phyloP scores from a whole-genome alignment of 1,140 invertebrate species.

The Aphelenchoides fujianensis region DNA sequence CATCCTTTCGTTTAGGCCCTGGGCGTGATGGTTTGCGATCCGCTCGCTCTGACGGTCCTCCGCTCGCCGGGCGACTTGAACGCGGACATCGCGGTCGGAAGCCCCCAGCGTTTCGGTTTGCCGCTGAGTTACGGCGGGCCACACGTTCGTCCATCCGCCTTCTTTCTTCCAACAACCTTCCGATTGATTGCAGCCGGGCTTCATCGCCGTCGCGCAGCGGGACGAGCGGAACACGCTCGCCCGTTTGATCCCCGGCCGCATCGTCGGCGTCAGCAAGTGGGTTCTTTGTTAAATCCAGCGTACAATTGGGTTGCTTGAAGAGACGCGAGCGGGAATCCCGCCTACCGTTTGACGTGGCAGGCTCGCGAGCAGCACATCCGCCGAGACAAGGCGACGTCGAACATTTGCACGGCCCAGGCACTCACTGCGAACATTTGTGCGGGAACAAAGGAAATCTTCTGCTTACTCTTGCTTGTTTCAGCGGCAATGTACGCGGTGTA shows the following conservation, averaged over 20 bases:
- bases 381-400: slow-evolving; percentile 94
- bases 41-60: slow-evolving; percentile 50
- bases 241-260: slow-evolving; percentile 89
- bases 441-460: too few relatives aligned
- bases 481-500: slow-evolving; percentile 92
- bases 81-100: slow-evolving; percentile 88
- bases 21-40: slow-evolving; percentile 53
- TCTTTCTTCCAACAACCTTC: too few relatives aligned
- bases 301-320: slow-evolving; percentile 65
- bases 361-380: slow-evolving; percentile 97
- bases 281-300: background rate
- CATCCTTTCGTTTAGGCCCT: slow-evolving; percentile 51
- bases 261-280: slow-evolving; percentile 84
- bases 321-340: slow-evolving; percentile 81
- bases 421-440: slow-evolving; percentile 85
- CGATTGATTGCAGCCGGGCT: slow-evolving; percentile 81
- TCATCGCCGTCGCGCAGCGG: slow-evolving; percentile 71
- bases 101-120: slow-evolving; percentile 87
- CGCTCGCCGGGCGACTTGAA: slow-evolving; percentile 83
- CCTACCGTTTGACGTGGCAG: slow-evolving; percentile 88
- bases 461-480: too few relatives aligned
- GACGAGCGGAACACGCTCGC: slow-evolving; percentile 73
- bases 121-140: slow-evolving; percentile 74
- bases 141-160: too few relatives aligned
- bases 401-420: slow-evolving; percentile 98